Evolutionary conservation across 2,797 vertebrate species (phyloP), one percentile per base, ranked within the genome.

Genomic region (Sebastes jordani): DNA sequence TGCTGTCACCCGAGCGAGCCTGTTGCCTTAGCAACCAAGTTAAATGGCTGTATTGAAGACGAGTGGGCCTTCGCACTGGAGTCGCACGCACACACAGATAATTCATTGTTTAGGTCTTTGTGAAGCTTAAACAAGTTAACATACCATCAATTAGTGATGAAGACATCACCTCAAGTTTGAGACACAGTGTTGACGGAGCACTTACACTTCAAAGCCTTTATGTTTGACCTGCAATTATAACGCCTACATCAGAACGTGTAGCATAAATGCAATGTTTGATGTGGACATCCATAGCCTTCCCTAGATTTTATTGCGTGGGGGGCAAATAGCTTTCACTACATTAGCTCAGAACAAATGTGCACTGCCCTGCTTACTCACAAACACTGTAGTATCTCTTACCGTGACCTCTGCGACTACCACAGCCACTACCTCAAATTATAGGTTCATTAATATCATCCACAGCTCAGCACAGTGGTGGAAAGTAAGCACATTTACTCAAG

Each of bases 21-120:
- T 7, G 89, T 83, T 88, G 81, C 76, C 66, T n/a, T 65, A 13
- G 89, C 83, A 82, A 91, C 82, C 73, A 11, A 75, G 69, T 83
- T 74, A 85, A 83, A 91, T 80, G 70, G 80, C 83, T 46, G 62
- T 20, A 80, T 74, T 87, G 82, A 85, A 54, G 74, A 42, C 38
- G 38, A 78, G 80, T 4, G 27, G 68, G 25, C 27, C 34, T 25
- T 25, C 11, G 16, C 30, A 5, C 32, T 22, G 49, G 63, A 67
- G 64, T 38, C 7, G 18, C 55, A 52, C 18, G 27, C 49, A 54
- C 49, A 54, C 49, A 87, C 74, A 84, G 71, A 85, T 78, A 65
- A 76, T 64, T 76, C 76, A 76, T 87, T 82, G 89, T 88, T 73
- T 58, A 38, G 54, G 74, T 49, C 74, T 77, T 38, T 68, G 36